Percentiles rank a stretch among this genome's conserved stretches.
Evolutionary conservation across 2,113 vertebrate species (phyloP).

Genomic region (Scartelaos histophorus): DNA sequence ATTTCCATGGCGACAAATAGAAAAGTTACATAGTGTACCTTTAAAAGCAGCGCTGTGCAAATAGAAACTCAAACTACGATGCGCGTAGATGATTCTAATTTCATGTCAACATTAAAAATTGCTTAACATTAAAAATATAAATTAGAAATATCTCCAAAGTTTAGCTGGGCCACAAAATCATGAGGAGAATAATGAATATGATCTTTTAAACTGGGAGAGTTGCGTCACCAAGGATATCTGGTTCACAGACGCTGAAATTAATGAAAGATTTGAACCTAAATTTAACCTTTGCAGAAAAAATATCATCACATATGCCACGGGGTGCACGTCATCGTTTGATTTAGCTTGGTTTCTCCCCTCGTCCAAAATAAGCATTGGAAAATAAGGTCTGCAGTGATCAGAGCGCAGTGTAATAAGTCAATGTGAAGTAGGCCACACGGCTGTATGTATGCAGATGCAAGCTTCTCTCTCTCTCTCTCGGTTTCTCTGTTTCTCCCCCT

Average conservation of each 20-base stretch:
- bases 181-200: not conserved
- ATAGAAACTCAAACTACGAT: not conserved
- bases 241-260: not conserved
- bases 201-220: not conserved
- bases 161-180: not conserved
- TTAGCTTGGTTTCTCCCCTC: conserved; percentile 11
- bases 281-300: not conserved
- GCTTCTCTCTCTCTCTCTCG: conserved; percentile 28
- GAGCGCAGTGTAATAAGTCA: conserved; percentile 53
- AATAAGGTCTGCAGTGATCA: conserved; percentile 51
- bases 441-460: conserved; percentile 58
- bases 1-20: not conserved
- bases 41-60: no score
- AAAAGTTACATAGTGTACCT: not conserved
- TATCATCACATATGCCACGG: not conserved
- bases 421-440: conserved; percentile 72
- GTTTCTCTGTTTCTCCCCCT: not conserved
- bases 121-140: not conserved
- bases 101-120: not conserved
- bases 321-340: not conserved
- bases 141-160: not conserved
- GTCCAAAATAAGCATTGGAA: conserved; percentile 34
- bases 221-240: not conserved
- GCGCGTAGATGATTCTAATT: not conserved
- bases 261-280: not conserved